Conservation (phyloP, 2,888 invertebrate genomes). For the Xylota segnis region DNA sequence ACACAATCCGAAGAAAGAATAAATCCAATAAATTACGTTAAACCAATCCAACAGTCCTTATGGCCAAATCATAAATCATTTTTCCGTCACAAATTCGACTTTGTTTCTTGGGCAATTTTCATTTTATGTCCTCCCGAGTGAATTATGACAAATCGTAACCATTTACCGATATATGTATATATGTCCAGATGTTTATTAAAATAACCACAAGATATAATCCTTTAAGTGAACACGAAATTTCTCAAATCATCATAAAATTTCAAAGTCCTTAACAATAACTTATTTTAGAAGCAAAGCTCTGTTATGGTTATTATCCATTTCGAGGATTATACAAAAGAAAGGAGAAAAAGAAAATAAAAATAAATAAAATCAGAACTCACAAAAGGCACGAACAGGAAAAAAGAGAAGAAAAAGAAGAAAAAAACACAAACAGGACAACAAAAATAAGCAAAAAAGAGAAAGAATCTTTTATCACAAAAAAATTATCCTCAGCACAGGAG, state of each 20-base stretch:
- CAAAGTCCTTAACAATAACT: background rate
- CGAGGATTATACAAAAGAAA: constrained; percentile 8
- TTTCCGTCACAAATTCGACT: too few relatives aligned
- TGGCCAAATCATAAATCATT: too few relatives aligned
- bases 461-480: background rate
- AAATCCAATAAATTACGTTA: too few relatives aligned
- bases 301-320: background rate
- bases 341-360: background rate
- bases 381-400: constrained; percentile 9
- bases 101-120: too few relatives aligned
- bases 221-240: background rate
- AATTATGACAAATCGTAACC: background rate
- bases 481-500: background rate
- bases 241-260: background rate
- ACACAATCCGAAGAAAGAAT: too few relatives aligned
- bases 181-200: background rate
- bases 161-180: background rate
- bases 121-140: background rate
- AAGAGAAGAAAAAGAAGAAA: too few relatives aligned
- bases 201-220: background rate
- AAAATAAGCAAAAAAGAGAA: background rate
- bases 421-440: constrained; percentile 5
- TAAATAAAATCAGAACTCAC: background rate
- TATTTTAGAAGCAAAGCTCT: background rate
- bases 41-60: too few relatives aligned